Evolutionary conservation across 1,140 invertebrate species (phyloP).

Genomic region (Platyura marginata): DNA sequence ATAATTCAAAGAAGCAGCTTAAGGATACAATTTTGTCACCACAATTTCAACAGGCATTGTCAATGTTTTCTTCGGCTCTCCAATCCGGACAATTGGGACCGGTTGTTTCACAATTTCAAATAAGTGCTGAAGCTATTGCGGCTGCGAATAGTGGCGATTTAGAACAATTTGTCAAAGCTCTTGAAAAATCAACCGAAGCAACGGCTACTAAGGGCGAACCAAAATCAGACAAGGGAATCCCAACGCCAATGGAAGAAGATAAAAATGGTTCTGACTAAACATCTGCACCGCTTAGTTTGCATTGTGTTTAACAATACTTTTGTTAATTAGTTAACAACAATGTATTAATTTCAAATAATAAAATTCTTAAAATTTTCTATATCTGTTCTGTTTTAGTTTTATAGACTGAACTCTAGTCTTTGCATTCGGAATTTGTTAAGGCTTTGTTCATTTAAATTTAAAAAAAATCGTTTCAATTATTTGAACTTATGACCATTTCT

Average conservation of each 20-base stretch:
- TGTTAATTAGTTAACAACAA: too few relatives aligned
- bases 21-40: conserved; percentile 66
- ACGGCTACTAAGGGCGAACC: neutral
- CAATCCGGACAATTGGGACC: conserved; percentile 90
- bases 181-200: conserved; percentile 37
- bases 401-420: too few relatives aligned
- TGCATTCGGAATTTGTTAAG: too few relatives aligned
- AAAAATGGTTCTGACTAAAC: too few relatives aligned
- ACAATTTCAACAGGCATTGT: conserved; percentile 84
- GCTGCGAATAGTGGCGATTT: conserved; percentile 80
- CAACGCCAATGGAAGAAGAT: neutral
- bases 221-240: neutral
- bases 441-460: too few relatives aligned
- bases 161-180: conserved; percentile 76
- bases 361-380: too few relatives aligned
- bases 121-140: conserved; percentile 68
- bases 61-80: conserved; percentile 84
- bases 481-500: too few relatives aligned
- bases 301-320: too few relatives aligned
- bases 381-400: too few relatives aligned
- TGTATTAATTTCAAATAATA: too few relatives aligned
- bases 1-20: conserved; percentile 46
- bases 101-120: conserved; percentile 81
- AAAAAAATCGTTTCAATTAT: too few relatives aligned
- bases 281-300: too few relatives aligned